phyloP scores from a whole-genome alignment of 2,888 invertebrate genomes.

The Lithophane leautieri region DNA sequence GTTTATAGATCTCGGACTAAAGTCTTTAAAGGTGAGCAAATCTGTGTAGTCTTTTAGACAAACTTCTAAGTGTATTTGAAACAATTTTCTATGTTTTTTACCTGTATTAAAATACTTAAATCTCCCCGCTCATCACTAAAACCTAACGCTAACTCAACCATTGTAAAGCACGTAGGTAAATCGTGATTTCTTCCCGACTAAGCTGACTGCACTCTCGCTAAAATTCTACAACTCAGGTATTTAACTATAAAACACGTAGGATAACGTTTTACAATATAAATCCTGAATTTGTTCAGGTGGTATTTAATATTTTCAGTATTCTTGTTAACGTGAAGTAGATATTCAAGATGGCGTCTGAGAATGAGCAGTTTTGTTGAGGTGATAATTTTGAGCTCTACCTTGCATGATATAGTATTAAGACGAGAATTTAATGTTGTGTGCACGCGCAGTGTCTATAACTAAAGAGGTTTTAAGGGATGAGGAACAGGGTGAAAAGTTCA shows the following conservation, averaged over 20 bases:
- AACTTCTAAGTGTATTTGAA: no score
- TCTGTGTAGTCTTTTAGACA: no score
- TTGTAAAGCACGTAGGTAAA: conserved; percentile 66
- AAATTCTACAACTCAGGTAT: conserved; percentile 50
- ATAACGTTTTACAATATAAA: conserved; percentile 54
- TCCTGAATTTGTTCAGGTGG: conserved; percentile 31
- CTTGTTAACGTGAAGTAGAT: conserved; percentile 19
- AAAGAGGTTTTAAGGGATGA: no score
- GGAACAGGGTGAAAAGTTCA: no score
- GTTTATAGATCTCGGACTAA: no score
- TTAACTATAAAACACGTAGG: conserved; percentile 54
- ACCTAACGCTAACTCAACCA: background rate
- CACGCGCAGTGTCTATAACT: no score
- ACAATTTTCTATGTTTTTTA: no score
- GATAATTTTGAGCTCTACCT: background rate
- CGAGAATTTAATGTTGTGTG: background rate
- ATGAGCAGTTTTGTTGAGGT: conserved; percentile 22
- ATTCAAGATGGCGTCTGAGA: conserved; percentile 25
- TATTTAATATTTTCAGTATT: conserved; percentile 40
- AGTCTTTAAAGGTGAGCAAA: no score
- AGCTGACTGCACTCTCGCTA: conserved; percentile 41
- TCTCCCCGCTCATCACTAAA: conserved; percentile 45
- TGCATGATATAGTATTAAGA: background rate
- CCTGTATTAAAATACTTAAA: no score
- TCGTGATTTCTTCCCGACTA: conserved; percentile 67